These are phyloP conservation scores for Aleiodes sp. DNA, from an alignment of 1,140 invertebrate species.

Conservation along the genomic window DNA sequence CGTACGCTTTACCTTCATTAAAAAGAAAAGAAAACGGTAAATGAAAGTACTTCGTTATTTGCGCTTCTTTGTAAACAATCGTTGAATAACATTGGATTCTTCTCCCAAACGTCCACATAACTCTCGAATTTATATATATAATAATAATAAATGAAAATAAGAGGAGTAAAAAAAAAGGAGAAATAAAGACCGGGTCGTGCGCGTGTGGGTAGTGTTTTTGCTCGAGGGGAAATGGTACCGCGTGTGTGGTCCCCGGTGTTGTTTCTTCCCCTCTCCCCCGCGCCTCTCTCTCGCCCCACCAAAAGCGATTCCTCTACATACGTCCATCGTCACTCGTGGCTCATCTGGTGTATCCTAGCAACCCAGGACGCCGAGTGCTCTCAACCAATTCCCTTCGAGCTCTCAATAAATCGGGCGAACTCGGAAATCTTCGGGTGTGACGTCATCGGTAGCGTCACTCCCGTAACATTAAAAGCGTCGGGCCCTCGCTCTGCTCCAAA, in stretches of 20 bases:
- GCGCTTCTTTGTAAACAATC: too few relatives aligned
- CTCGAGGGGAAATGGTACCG: constrained; percentile 63
- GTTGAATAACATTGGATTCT: neutral
- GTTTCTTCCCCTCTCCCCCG: constrained; percentile 43
- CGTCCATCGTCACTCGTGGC: constrained; percentile 22
- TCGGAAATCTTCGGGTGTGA: constrained; percentile 55
- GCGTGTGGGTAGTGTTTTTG: constrained; percentile 62
- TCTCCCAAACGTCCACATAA: neutral
- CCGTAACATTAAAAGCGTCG: constrained; percentile 34
- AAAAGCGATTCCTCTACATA: constrained; percentile 35
- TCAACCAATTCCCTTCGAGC: constrained; percentile 53
- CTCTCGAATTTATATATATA: constrained; percentile 4
- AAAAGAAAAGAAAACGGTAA: too few relatives aligned
- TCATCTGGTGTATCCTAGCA: constrained; percentile 57
- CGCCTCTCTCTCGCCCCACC: constrained; percentile 25
- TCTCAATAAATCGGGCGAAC: constrained; percentile 47
- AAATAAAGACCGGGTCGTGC: constrained; percentile 5
- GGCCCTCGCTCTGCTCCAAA: constrained; percentile 21
- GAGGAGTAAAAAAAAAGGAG: constrained; percentile 8
- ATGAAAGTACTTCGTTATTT: too few relatives aligned
- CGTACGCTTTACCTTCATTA: too few relatives aligned
- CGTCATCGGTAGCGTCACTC: constrained; percentile 51
- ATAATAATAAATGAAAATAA: neutral
- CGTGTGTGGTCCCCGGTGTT: constrained; percentile 61
- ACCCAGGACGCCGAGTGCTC: constrained; percentile 55